phyloP scores from a whole-genome alignment of 2,888 invertebrate genomes.

The Drosophila nr. perissopoda region DNA sequence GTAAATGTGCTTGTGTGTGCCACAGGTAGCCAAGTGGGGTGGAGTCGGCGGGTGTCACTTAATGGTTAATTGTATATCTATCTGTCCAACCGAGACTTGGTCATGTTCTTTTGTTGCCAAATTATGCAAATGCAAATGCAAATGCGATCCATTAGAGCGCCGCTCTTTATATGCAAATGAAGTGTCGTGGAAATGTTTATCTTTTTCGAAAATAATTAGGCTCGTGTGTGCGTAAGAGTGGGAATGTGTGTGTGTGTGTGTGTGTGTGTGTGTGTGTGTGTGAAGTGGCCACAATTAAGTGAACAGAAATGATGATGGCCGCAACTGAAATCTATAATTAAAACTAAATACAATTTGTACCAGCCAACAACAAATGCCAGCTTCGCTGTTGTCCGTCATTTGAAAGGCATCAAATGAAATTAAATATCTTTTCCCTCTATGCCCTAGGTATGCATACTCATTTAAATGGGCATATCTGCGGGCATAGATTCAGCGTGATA shows the following conservation, averaged over 20 bases:
- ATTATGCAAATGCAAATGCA: slow-evolving; percentile 50
- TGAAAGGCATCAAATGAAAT: slow-evolving; percentile 44
- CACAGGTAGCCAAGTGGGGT: slow-evolving; percentile 15
- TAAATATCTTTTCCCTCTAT: slow-evolving; percentile 1
- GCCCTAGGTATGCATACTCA: neutral
- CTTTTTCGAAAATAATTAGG: slow-evolving; percentile 50
- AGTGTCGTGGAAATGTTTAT: slow-evolving; percentile 53
- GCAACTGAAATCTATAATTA: slow-evolving; percentile 59
- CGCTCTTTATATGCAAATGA: slow-evolving; percentile 59
- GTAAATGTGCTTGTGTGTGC: slow-evolving; percentile 8
- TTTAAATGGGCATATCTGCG: neutral
- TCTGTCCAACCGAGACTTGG: slow-evolving; percentile 24
- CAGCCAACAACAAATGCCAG: slow-evolving; percentile 11
- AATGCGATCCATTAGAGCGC: slow-evolving; percentile 43
- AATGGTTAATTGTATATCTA: slow-evolving; percentile 32
- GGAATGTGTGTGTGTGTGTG: neutral
- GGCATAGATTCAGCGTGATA: neutral
- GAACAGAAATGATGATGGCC: slow-evolving; percentile 43
- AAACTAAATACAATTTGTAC: slow-evolving; percentile 43
- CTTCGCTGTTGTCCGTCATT: slow-evolving; percentile 7
- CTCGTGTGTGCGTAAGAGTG: neutral
- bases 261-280: slow-evolving; percentile 30
- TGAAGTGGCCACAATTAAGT: slow-evolving; percentile 56
- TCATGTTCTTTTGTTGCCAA: slow-evolving; percentile 16
- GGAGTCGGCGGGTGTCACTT: neutral